Evolutionary conservation across 2,113 vertebrate species (phyloP), one percentile per base, ranked within the genome.

Genomic region (Cinclus cinclus): DNA sequence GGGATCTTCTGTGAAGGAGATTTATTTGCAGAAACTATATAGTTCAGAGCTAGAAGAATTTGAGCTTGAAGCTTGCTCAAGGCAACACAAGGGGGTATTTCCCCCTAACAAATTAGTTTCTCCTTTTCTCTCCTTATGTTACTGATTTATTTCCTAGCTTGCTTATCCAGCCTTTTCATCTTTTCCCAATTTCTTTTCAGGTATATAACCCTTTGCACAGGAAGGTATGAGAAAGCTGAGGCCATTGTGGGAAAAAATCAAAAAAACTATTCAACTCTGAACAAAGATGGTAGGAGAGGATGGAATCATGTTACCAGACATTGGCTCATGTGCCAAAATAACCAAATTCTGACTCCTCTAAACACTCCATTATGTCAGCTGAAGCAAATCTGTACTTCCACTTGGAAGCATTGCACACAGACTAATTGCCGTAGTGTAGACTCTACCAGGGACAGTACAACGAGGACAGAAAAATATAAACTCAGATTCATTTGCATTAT

Each of bases 331-430:
- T 55, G 47, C 2, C 78, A 44, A 83, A 91, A 55, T 7, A 25
- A 18, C 13, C 35, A 37, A 24, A 89, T 68, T 71, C 25, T 75
- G 14, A 19, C n/a, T 68, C 18, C 23, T 53, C 28, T 5, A 13
- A 65, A 13, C 0, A 1, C 3, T 37, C 9, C 6, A 0, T 1
- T 69, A 24, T 52, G 12, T 52, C 52, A 80, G n/a, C 37, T 18
- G 33, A 78, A 74, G 52, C 3, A 86, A 75, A 53, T 67, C 39
- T 33, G 50, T 35, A 47, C 30, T 75, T 24, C 39, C 22, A 52
- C 44, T 56, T 74, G 73, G 69, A 92, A 33, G 13, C 23, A 50
- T 19, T 35, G 28, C 63, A 22, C 7, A 24, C 6, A 10, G 35
- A 37, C 39, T 68, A 55, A 75, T 83, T 78, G 46, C 22, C 7